Percentiles rank a stretch among this genome's conserved stretches.
Evolutionary conservation across 2,888 invertebrate genomes (phyloP).

Genomic region (Macrophya alboannulata): DNA sequence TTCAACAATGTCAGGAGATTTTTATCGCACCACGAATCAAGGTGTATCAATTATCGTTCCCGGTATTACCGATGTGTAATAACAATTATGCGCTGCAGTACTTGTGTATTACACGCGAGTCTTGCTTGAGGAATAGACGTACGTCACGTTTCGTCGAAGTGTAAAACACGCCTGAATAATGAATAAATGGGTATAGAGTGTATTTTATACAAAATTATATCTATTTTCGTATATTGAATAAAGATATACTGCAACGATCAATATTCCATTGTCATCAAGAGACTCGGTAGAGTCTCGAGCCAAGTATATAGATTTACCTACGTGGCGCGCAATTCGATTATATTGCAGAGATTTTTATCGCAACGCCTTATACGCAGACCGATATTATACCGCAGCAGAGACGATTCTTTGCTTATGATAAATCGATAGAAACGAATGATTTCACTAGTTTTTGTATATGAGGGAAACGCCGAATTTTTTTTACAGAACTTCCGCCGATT

Average conservation of each 20-base stretch:
- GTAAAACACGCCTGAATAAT: conserved; percentile 7
- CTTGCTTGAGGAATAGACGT: not conserved
- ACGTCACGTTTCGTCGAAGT: not conserved
- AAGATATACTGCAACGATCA: not conserved
- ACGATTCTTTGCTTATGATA: not conserved
- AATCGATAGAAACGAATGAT: not conserved
- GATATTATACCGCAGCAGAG: too few relatives aligned
- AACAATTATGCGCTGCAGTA: not conserved
- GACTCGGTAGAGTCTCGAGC: too few relatives aligned
- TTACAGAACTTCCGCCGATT: not conserved
- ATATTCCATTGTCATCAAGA: not conserved
- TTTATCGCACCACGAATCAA: too few relatives aligned
- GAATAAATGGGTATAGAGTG: not conserved
- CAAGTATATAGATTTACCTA: too few relatives aligned
- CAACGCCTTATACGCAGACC: not conserved
- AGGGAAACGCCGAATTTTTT: not conserved
- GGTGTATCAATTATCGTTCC: not conserved
- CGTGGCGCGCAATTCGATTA: too few relatives aligned
- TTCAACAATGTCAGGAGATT: too few relatives aligned
- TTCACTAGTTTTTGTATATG: not conserved
- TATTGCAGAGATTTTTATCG: not conserved
- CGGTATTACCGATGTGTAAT: not conserved
- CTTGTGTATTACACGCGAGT: not conserved
- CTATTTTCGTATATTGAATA: not conserved
- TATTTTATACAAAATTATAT: too few relatives aligned